Percentiles rank a stretch among this genome's conserved stretches.
These are phyloP conservation scores for Aphelenchoides avenae DNA, from an alignment of 1,140 invertebrate species.

Conservation along the genomic window DNA sequence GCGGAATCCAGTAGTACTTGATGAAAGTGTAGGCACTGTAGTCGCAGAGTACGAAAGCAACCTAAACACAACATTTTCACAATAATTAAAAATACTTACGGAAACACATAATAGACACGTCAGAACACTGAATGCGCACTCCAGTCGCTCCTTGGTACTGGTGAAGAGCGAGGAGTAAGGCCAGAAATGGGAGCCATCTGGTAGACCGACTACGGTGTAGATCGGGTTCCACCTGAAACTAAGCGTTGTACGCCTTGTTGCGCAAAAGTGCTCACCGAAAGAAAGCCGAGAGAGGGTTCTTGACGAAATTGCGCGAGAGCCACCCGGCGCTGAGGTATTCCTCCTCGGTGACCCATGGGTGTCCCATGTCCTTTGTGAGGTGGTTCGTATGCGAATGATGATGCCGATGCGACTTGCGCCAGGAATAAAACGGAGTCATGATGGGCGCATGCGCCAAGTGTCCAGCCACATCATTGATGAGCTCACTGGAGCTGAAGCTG, in stretches of 20 bases:
- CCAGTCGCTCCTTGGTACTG: slow-evolving; percentile 48
- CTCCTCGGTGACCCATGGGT: slow-evolving; percentile 55
- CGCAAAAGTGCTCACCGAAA: slow-evolving; percentile 17
- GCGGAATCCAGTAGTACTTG: slow-evolving; percentile 60
- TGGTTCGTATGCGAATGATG: slow-evolving; percentile 54
- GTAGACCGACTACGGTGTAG: slow-evolving; percentile 52
- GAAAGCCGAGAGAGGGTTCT: slow-evolving; percentile 46
- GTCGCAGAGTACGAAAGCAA: slow-evolving; percentile 45
- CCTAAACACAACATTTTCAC: slow-evolving; percentile 29
- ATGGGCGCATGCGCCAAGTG: slow-evolving; percentile 52
- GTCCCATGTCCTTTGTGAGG: slow-evolving; percentile 51
- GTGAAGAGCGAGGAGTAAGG: slow-evolving; percentile 47
- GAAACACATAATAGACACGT: slow-evolving; percentile 38
- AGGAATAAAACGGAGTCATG: slow-evolving; percentile 47
- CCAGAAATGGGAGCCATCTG: slow-evolving; percentile 57
- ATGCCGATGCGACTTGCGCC: slow-evolving; percentile 56
- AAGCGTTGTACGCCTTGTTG: background rate
- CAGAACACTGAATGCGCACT: slow-evolving; percentile 45
- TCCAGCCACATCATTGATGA: slow-evolving; percentile 52
- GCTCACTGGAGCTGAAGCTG: slow-evolving; percentile 60
- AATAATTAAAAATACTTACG: slow-evolving; percentile 29
- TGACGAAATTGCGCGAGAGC: slow-evolving; percentile 39
- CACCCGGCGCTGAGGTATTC: slow-evolving; percentile 23
- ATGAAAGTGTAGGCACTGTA: slow-evolving; percentile 49
- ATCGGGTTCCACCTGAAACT: slow-evolving; percentile 50